Conservation (phyloP, 2,888 invertebrate species). For the Platycnemis pennipes region DNA sequence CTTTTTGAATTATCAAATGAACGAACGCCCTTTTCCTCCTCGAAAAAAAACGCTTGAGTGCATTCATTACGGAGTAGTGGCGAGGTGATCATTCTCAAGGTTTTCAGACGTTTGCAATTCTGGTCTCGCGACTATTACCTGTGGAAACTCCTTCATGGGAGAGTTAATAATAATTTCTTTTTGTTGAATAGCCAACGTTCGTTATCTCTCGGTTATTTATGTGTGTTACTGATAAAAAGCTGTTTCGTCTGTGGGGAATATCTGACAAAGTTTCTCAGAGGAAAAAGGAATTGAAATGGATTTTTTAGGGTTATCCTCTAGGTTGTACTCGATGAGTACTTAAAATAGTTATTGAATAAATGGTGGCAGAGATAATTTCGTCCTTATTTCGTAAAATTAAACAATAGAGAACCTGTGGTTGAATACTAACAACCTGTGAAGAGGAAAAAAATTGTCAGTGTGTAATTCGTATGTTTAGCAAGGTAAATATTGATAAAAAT, state of each 20-base stretch:
- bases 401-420: no score
- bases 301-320: background rate
- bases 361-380: no score
- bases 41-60: background rate
- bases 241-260: background rate
- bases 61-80: background rate
- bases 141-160: background rate
- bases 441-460: no score
- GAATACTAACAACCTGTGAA: no score
- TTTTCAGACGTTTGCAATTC: background rate
- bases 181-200: background rate
- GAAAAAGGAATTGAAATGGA: background rate
- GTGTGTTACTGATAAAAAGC: background rate
- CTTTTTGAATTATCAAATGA: conserved; percentile 1
- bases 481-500: no score
- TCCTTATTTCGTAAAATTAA: no score
- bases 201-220: background rate
- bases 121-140: background rate
- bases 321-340: no score
- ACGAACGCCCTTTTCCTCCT: background rate
- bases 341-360: no score
- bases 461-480: no score
- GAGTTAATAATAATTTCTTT: background rate
- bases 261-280: background rate
- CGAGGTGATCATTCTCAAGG: background rate